Conservation (phyloP, 2,113 vertebrate genomes). For the Menidia beryllina region DNA sequence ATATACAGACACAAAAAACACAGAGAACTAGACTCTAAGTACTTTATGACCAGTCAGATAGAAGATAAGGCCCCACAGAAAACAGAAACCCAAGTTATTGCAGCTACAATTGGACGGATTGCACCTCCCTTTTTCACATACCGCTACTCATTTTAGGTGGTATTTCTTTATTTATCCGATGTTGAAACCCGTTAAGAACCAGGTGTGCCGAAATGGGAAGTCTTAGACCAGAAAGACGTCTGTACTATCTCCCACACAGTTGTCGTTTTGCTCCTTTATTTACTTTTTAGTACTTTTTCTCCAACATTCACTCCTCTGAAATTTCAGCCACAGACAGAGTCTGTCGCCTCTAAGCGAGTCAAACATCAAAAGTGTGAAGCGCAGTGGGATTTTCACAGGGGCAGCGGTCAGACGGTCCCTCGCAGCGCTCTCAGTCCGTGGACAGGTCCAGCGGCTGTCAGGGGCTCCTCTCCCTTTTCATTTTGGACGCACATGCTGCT, state of each 20-base stretch:
- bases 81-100: too few species aligned
- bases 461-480: conserved; percentile 11
- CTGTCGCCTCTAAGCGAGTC: conserved; percentile 16
- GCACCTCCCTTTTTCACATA: too few species aligned
- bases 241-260: not conserved
- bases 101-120: too few species aligned
- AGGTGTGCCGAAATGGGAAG: too few species aligned
- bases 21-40: too few species aligned
- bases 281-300: not conserved
- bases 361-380: not conserved
- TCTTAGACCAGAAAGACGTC: too few species aligned
- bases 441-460: conserved; percentile 15
- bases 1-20: too few species aligned
- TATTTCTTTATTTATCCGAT: too few species aligned
- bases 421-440: not conserved
- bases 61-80: too few species aligned
- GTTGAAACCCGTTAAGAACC: too few species aligned
- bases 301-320: not conserved
- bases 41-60: too few species aligned
- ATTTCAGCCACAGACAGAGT: not conserved
- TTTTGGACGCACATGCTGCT: conserved; percentile 17
- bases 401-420: conserved; percentile 21
- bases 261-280: not conserved
- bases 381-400: not conserved
- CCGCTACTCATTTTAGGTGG: too few species aligned